Evolutionary conservation across 2,113 vertebrate genomes (phyloP), one percentile per base, ranked within the genome.

Genomic region (Cheilinus undulatus): DNA sequence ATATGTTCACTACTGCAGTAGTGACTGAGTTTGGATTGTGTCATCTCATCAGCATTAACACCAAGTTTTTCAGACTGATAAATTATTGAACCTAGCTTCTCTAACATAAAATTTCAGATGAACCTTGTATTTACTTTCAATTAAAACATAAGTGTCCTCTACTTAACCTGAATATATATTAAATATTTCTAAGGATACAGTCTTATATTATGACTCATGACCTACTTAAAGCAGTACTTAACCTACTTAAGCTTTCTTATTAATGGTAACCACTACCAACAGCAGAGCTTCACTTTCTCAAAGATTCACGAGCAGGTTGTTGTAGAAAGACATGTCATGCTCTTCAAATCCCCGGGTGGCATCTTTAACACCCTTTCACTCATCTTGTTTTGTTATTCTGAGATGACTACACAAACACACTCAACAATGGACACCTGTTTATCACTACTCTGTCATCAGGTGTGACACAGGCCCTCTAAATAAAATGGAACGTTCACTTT

Each of bases 341-440:
- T 46, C 46, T 6, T 65, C 5, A 73, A 64, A 68, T 26, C 24
- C 20, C 40, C 14, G 43, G 27, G 22, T n/a, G 14, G n/a, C 54
- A 8, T 56, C 62, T n/a, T 70, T 34, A 53, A 66, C 48, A 30
- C 10, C 12, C 5, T 19, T 5, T 62, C 45, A 50, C 64, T 63
- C 52, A 23, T 20, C 63, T 56, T 4, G 17, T 53, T 62, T 43
- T 57, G 58, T 73, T 19, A 3, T 0, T 1, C 24, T 54, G 17
- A 19, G 40, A 19, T 2, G 2, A n/a, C 5, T 43, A 42, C 19
- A 46, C 52, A 75, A 42, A 50, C n/a, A 51, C 40, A 24, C 36
- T n/a, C 19, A 53, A 40, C 46, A 20, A 28, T 3, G 3, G 2
- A 36, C 4, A 36, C 0, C 17, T 45, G 13, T 19, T 43, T 17